Evolutionary conservation across 2,888 invertebrate species (phyloP).

Genomic region (Mallateleia sp.): DNA sequence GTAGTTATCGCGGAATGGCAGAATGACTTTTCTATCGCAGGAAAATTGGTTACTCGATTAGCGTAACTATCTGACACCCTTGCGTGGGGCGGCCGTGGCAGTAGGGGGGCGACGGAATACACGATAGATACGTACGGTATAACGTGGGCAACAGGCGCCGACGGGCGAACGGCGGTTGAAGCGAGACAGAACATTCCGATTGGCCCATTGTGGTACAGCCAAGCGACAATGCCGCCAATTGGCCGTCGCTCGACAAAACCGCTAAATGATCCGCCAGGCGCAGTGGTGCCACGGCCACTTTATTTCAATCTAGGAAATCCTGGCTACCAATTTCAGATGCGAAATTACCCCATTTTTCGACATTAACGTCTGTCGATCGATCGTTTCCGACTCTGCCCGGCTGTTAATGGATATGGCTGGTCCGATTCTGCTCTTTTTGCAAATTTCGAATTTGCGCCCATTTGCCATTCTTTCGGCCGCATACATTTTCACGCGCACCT

Average conservation of each 20-base stretch:
- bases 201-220: constrained; percentile 90
- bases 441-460: constrained; percentile 70
- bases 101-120: constrained; percentile 57
- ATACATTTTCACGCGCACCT: constrained; percentile 57
- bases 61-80: constrained; percentile 87
- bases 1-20: constrained; percentile 72
- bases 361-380: constrained; percentile 86
- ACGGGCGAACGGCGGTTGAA: constrained; percentile 82
- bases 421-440: constrained; percentile 65
- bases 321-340: constrained; percentile 86
- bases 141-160: constrained; percentile 65
- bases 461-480: constrained; percentile 59
- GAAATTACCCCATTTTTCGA: constrained; percentile 88
- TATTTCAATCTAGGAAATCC: constrained; percentile 89
- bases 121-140: constrained; percentile 68
- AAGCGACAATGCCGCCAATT: constrained; percentile 90
- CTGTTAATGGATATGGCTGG: constrained; percentile 84
- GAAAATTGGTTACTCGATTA: constrained; percentile 89
- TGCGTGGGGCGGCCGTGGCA: constrained; percentile 57
- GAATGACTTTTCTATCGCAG: constrained; percentile 86
- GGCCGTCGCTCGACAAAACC: constrained; percentile 90
- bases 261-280: constrained; percentile 90
- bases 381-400: constrained; percentile 80
- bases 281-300: constrained; percentile 89
- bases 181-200: constrained; percentile 89